Evolutionary conservation across 2,113 vertebrate species (phyloP), one percentile per base, ranked within the genome.

Genomic region (Carassius gibelio): DNA sequence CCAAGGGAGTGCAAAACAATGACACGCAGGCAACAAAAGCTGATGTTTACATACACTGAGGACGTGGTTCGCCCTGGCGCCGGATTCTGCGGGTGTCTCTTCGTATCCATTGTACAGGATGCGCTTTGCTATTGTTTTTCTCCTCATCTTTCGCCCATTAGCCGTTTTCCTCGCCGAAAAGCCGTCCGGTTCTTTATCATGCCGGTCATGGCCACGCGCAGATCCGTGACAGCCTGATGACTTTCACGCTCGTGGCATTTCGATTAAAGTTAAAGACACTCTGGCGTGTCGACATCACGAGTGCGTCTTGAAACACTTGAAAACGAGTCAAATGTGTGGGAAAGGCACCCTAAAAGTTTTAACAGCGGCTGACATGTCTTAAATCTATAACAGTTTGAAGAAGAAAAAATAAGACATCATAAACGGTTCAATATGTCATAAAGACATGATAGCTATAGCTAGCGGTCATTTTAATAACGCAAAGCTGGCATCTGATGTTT

Each of bases 111-210:
- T 84, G 66, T 88, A 88, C 57, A 90, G 83, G 26, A 90, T 75
- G 75, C 89, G 89, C 75, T 89, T 91, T 8, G 90, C 90, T 83
- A 86, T 86, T 83, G 90, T 91, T 85, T 91, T 91, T 74, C 90
- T 86, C 87, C 88, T 90, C 86, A 89, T 89, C 87, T 87, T 88
- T 74, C 84, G 50, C 48, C 86, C 90, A 88, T 89, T 75, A 86
- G 84, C 78, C 72, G 38, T 62, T 87, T 86, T 79, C 71, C 83
- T 85, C 86, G 72, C 83, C 48, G 81, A 59, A 55, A 83, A 38
- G 45, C 64, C 45, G 86, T 23, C 81, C 55, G 82, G 81, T 84
- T 66, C 87, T 86, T 81, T 61, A 62, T 75, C 87, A 87, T 88
- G 84, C 84, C 87, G 85, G 79, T 89, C 86, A 87, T 86, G 87